phyloP scores from a whole-genome alignment of 2,888 invertebrate genomes.

The Schizaphis graminum region DNA sequence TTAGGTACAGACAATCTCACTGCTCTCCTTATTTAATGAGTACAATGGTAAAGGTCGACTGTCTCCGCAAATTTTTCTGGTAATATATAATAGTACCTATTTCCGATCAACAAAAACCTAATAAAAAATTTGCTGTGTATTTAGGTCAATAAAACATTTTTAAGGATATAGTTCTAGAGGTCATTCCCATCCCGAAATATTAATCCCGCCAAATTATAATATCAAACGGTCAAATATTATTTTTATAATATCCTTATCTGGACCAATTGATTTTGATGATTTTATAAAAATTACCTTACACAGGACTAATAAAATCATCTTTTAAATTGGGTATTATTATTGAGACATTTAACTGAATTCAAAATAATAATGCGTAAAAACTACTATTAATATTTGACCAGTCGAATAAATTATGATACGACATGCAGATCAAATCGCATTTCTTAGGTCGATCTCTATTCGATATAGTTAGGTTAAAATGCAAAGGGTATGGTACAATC shows the following conservation, averaged over 20 bases:
- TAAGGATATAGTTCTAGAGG: not conserved
- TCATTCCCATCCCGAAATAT: not conserved
- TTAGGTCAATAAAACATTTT: not conserved
- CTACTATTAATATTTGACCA: not conserved
- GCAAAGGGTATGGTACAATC: not conserved
- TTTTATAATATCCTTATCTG: not conserved
- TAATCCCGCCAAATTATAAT: not conserved
- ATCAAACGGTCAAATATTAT: not conserved
- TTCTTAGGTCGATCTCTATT: not conserved
- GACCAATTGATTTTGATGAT: not conserved
- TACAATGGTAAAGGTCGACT: not conserved
- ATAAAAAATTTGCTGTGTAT: not conserved
- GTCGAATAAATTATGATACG: not conserved
- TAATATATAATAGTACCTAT: no score
- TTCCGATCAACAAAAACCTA: no score
- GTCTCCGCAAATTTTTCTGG: not conserved
- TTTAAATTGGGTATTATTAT: no score
- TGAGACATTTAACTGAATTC: no score
- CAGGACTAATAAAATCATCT: not conserved
- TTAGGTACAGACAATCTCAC: not conserved
- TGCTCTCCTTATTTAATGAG: not conserved
- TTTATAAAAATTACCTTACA: not conserved
- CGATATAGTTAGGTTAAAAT: not conserved
- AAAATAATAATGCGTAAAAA: no score
- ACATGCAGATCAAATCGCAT: not conserved